phyloP scores from a whole-genome alignment of 2,797 vertebrate species.

The Betta splendens region DNA sequence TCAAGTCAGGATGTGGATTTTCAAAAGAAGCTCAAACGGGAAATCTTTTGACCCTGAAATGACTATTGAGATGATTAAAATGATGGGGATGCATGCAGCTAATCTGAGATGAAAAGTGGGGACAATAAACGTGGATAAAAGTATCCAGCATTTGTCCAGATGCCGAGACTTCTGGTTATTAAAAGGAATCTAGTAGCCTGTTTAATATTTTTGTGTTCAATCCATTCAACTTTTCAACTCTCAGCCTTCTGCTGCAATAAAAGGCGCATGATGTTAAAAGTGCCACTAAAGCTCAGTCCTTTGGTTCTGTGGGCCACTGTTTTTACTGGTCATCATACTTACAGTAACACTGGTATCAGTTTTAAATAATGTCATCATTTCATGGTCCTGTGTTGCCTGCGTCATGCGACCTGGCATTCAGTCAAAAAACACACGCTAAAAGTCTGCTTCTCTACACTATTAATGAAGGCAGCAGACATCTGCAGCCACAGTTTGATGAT shows the following conservation, averaged over 20 bases:
- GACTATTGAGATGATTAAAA: conserved; percentile 62
- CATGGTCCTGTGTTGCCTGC: background rate
- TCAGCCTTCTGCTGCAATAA: background rate
- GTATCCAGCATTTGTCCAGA: conserved; percentile 35
- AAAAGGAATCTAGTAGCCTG: background rate
- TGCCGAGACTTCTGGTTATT: conserved; percentile 22
- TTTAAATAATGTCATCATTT: no score
- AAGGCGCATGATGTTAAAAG: no score
- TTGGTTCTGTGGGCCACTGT: no score
- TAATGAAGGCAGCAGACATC: no score
- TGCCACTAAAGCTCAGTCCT: no score
- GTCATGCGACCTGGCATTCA: conserved; percentile 15
- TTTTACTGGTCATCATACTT: no score
- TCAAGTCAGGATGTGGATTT: conserved; percentile 74
- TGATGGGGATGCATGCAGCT: conserved; percentile 44
- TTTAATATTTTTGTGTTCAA: background rate
- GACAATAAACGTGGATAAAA: conserved; percentile 35
- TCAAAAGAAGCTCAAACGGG: conserved; percentile 65
- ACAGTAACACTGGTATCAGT: no score
- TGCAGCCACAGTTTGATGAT: background rate
- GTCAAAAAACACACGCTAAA: no score
- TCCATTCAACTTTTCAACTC: background rate
- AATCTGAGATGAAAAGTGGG: conserved; percentile 33
- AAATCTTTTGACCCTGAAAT: conserved; percentile 68
- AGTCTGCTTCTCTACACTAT: no score